Evolutionary conservation across 2,797 vertebrate species (phyloP).

Genomic region (Scomberomorus guttatus): DNA sequence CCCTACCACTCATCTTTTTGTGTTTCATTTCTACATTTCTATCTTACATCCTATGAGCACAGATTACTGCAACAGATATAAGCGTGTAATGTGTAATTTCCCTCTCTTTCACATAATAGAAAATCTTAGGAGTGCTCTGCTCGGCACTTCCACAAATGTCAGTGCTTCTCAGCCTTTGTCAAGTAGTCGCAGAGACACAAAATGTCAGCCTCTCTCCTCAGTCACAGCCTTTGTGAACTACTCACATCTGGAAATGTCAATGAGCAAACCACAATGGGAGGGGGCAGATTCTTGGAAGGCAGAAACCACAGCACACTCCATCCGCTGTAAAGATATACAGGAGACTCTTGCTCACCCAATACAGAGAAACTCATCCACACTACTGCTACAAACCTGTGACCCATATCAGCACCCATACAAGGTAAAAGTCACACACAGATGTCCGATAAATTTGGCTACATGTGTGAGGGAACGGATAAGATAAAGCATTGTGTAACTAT

Average conservation of each 20-base stretch:
- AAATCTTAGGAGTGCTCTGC: constrained; percentile 57
- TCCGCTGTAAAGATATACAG: constrained; percentile 43
- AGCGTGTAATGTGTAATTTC: constrained; percentile 66
- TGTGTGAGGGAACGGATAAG: not conserved
- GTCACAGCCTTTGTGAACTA: constrained; percentile 72
- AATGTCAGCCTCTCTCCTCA: constrained; percentile 81
- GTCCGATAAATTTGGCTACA: not conserved
- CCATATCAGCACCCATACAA: constrained; percentile 9
- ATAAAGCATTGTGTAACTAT: not conserved
- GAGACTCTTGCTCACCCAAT: not conserved
- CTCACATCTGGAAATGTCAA: constrained; percentile 83
- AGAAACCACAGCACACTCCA: constrained; percentile 35
- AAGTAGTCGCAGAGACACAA: constrained; percentile 68
- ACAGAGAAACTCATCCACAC: constrained; percentile 22
- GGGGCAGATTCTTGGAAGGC: constrained; percentile 50
- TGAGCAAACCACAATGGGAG: constrained; percentile 65
- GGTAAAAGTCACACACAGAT: constrained; percentile 15
- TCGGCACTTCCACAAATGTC: constrained; percentile 81
- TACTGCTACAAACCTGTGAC: constrained; percentile 31
- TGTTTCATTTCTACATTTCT: constrained; percentile 44
- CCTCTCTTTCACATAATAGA: constrained; percentile 63
- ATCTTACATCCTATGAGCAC: constrained; percentile 57
- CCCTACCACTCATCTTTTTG: constrained; percentile 23
- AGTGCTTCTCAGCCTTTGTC: constrained; percentile 75
- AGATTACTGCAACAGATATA: constrained; percentile 69